Evolutionary conservation across 2,888 invertebrate genomes (phyloP), one percentile per base, ranked within the genome.

Genomic region (Lamellibrachia satsuma): DNA sequence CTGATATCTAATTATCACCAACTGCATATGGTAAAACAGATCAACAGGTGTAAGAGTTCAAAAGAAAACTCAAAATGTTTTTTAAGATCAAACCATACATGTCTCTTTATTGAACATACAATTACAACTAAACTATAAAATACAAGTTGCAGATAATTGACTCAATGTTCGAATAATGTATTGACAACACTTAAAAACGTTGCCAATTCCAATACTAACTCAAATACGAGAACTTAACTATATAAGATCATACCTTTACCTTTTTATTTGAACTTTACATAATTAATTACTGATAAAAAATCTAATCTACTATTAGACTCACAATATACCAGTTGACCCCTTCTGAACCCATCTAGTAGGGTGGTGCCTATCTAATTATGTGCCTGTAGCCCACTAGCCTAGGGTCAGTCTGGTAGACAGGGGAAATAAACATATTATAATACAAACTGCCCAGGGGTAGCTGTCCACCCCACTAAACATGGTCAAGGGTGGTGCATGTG

Each of bases 301-400:
- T 39, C 39, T 39, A 39, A 39, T 39, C 22, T 75, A 75, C 75
- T n/a, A 15, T 4, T 75, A 1, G 15, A 75, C 75, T n/a, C 75
- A 75, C 75, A 75, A 75, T 75, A 75, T 75, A 75, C 75, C 75
- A 75, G 75, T 22, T 22, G 22, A 75, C 75, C 75, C 22, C 75
- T 22, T 6, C n/a, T 39, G 39, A 75, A 6, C 15, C 2, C 15
- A n/a, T 22, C 75, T 15, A 22, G 75, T 75, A 75, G 0, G 57
- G 15, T 75, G 75, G 75, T 15, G 75, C 75, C 75, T 75, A 75
- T 75, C 75, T 75, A 75, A 75, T 75, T 75, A 75, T 75, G 75
- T 75, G 75, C 22, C 75, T 22, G 75, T n/a, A 75, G 75, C 6
- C 75, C 22, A 75, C 75, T 75, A n/a, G 75, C 75, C 75, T 75